These are phyloP conservation scores for Drosophila lacicola DNA, from an alignment of 2,888 invertebrate species.

Conservation along the genomic window DNA sequence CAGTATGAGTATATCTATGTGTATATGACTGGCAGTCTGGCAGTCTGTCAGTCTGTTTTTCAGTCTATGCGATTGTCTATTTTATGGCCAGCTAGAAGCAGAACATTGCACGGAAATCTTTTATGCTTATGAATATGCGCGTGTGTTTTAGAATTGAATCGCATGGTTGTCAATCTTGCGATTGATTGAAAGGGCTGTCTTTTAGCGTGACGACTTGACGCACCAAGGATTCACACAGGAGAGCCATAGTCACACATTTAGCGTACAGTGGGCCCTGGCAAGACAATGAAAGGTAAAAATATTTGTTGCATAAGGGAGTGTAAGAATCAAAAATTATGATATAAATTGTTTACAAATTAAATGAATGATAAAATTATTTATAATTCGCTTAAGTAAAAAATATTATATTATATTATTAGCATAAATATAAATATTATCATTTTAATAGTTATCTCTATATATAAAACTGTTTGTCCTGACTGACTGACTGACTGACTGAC, in stretches of 20 bases:
- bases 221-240: constrained; percentile 11
- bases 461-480: no score
- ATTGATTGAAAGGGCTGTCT: constrained; percentile 59
- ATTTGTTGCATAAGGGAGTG: no score
- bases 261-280: background rate
- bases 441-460: no score
- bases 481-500: no score
- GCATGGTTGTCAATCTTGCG: constrained; percentile 58
- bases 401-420: no score
- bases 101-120: constrained; percentile 46
- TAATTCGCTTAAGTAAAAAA: no score
- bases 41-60: constrained; percentile 20
- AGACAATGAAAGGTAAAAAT: no score
- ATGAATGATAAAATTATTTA: no score
- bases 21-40: constrained; percentile 15
- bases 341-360: no score
- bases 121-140: constrained; percentile 75
- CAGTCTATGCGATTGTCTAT: constrained; percentile 48
- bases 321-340: background rate
- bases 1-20: constrained; percentile 20
- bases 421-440: no score
- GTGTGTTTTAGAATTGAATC: constrained; percentile 45
- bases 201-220: constrained; percentile 15
- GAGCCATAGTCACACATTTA: background rate
- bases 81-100: constrained; percentile 58